A percentile compares a stretch with the other conserved stretches of the same genome.
phyloP scores from a whole-genome alignment of 2,888 invertebrate species.

The Coelogynopora nodosa region DNA sequence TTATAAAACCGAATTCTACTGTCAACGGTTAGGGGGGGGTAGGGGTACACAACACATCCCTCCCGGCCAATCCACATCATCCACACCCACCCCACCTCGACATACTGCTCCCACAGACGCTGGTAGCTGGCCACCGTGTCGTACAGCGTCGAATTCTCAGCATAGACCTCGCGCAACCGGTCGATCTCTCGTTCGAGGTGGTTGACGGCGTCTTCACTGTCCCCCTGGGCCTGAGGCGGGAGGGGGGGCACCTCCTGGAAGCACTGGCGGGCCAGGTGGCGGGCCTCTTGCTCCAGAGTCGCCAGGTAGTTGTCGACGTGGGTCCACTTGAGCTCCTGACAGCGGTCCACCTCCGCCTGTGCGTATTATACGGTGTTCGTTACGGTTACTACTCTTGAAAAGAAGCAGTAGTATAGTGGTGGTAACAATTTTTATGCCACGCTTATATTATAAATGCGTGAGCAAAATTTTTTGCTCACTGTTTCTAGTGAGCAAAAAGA shows the following conservation, averaged over 20 bases:
- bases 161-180: slow-evolving; percentile 38
- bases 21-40: no score
- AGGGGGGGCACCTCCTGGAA: background rate
- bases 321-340: slow-evolving; percentile 46
- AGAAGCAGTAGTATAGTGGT: no score
- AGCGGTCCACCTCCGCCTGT: slow-evolving; percentile 44
- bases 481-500: no score
- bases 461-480: no score
- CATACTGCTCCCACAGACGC: slow-evolving; percentile 42
- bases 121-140: slow-evolving; percentile 43
- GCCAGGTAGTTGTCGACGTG: slow-evolving; percentile 22
- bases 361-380: background rate
- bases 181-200: slow-evolving; percentile 44
- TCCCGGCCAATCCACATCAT: background rate
- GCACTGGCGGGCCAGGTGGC: slow-evolving; percentile 14
- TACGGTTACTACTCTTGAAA: no score
- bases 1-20: no score
- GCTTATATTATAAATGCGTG: no score
- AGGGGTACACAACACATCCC: background rate
- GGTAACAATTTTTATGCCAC: no score
- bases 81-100: slow-evolving; percentile 46
- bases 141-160: slow-evolving; percentile 36
- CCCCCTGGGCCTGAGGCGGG: background rate
- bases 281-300: background rate
- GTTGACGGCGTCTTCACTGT: slow-evolving; percentile 42